These are phyloP conservation scores for Hybos culiciformis DNA, from an alignment of 2,888 invertebrate genomes.

Conservation along the genomic window DNA sequence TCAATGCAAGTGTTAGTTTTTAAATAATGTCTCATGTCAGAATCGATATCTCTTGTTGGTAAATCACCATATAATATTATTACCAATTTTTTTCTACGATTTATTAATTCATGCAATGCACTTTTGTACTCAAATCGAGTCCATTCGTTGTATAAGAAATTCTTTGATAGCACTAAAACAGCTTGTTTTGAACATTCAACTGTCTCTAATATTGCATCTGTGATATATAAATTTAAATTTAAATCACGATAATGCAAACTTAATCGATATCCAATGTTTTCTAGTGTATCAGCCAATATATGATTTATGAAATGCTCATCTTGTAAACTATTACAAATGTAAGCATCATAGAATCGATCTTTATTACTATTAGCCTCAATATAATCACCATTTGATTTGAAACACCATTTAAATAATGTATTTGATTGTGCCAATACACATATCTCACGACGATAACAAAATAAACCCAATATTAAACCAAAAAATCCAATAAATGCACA, in stretches of 20 bases:
- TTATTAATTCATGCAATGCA: constrained; percentile 79
- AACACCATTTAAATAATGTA: constrained; percentile 75
- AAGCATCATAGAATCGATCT: constrained; percentile 84
- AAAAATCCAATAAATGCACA: constrained; percentile 65
- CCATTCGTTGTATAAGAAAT: constrained; percentile 93
- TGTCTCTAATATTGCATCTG: constrained; percentile 84
- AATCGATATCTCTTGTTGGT: constrained; percentile 76
- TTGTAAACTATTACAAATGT: constrained; percentile 86
- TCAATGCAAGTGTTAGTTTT: constrained; percentile 84
- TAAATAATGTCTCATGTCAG: constrained; percentile 77
- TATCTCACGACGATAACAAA: constrained; percentile 68
- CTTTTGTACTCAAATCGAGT: constrained; percentile 88
- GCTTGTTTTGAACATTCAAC: constrained; percentile 83
- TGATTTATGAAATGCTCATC: constrained; percentile 86
- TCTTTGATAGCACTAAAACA: constrained; percentile 78
- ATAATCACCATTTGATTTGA: constrained; percentile 57
- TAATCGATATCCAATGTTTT: constrained; percentile 71
- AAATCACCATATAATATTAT: constrained; percentile 83
- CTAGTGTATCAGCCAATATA: constrained; percentile 75
- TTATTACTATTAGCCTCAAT: constrained; percentile 47
- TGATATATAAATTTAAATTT: constrained; percentile 74
- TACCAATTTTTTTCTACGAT: constrained; percentile 73
- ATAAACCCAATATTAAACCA: constrained; percentile 59
- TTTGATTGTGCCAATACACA: constrained; percentile 76
- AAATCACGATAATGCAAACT: constrained; percentile 87